These are phyloP conservation scores for Eupithecia centaureata DNA, from an alignment of 2,888 invertebrate species.

Conservation along the genomic window DNA sequence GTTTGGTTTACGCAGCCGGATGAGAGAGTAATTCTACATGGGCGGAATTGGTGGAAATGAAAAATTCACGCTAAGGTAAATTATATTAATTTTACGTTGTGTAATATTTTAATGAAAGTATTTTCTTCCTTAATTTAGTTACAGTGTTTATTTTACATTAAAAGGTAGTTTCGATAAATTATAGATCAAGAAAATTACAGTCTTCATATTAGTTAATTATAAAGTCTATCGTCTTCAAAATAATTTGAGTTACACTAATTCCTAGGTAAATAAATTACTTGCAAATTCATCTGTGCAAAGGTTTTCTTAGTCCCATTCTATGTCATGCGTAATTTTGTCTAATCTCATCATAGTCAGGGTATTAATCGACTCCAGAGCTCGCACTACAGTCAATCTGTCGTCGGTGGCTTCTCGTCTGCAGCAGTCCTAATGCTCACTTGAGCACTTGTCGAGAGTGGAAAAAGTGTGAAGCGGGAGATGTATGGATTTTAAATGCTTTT, in stretches of 20 bases:
- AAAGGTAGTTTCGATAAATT: not conserved
- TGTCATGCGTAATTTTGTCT: not conserved
- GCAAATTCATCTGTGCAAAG: not conserved
- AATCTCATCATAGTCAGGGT: not conserved
- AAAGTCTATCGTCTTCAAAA: not conserved
- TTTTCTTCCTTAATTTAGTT: not conserved
- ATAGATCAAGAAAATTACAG: not conserved
- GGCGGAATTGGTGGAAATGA: not conserved
- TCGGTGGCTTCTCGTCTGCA: conserved; percentile 50
- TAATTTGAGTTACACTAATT: not conserved
- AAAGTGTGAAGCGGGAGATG: conserved; percentile 41
- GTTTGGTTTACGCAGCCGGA: not conserved
- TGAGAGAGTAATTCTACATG: conserved; percentile 11
- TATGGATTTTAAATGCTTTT: conserved; percentile 38
- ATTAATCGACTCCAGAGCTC: conserved; percentile 8
- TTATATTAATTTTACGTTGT: not conserved
- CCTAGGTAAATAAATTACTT: not conserved
- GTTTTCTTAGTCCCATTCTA: not conserved
- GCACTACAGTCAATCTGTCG: conserved; percentile 57
- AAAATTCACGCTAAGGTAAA: not conserved
- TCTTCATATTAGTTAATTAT: not conserved
- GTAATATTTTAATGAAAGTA: not conserved
- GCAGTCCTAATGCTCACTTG: conserved; percentile 47
- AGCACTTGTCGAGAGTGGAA: conserved; percentile 40
- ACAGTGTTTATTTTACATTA: not conserved